phyloP scores from a whole-genome alignment of 2,113 vertebrate genomes.

The Lophotis ruficrista region DNA sequence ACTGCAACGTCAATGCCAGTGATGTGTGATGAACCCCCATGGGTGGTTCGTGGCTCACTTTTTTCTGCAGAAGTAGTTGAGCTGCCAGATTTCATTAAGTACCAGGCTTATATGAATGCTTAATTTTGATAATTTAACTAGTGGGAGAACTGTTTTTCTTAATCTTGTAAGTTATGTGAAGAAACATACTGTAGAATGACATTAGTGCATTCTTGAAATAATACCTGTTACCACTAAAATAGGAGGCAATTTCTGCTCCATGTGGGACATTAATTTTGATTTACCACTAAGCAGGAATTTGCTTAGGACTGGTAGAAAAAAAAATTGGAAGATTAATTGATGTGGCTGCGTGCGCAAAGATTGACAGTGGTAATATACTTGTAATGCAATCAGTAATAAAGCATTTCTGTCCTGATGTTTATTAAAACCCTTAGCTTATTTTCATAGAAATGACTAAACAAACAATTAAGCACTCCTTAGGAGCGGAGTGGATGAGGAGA shows the following conservation, averaged over 20 bases:
- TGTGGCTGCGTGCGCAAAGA: not conserved
- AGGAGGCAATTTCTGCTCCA: not conserved
- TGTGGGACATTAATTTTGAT: not conserved
- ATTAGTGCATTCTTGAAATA: not conserved
- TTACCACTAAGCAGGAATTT: not conserved
- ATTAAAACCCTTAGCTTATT: not conserved
- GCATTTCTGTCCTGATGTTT: not conserved
- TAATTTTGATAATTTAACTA: slow-evolving; percentile 9
- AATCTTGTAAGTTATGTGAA: not conserved
- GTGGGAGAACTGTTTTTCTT: not conserved
- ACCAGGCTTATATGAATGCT: not conserved
- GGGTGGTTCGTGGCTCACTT: not conserved
- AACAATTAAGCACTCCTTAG: not conserved
- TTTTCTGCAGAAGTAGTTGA: not conserved
- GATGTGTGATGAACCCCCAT: not conserved
- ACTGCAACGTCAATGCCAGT: not conserved
- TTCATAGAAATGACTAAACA: not conserved
- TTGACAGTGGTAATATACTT: not conserved
- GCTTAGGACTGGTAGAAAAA: not conserved
- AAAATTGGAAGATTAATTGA: not conserved
- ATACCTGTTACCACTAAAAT: not conserved
- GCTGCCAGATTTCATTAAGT: not conserved
- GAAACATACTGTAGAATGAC: not conserved
- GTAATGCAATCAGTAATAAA: not conserved
- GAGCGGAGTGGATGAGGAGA: not conserved